phyloP scores from a whole-genome alignment of 2,797 vertebrate genomes.

The Furcifer pardalis region DNA sequence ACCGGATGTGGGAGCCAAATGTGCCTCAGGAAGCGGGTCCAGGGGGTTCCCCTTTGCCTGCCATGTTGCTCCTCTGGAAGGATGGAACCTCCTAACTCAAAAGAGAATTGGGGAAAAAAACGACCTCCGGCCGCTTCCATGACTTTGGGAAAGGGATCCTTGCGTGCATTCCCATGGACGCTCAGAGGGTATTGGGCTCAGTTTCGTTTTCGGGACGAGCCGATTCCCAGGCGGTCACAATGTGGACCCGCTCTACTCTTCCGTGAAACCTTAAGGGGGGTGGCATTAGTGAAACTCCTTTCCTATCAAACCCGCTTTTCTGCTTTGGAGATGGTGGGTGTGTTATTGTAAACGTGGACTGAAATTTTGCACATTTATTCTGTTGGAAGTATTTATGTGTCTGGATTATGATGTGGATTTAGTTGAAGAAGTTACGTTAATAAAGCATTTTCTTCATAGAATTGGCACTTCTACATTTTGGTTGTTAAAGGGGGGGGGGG shows the following conservation, averaged over 20 bases:
- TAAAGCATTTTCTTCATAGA: conserved; percentile 70
- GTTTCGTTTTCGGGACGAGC: neutral
- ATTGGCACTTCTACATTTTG: neutral
- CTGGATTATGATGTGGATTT: conserved; percentile 68
- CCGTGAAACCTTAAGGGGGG: neutral
- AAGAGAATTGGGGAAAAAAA: too few species aligned
- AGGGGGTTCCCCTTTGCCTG: neutral
- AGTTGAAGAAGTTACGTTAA: conserved; percentile 71
- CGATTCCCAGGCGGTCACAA: neutral
- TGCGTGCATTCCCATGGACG: too few species aligned
- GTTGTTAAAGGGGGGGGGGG: neutral
- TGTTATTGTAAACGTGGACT: conserved; percentile 56
- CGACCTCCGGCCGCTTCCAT: too few species aligned
- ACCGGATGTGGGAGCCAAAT: too few species aligned
- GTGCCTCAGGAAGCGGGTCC: too few species aligned
- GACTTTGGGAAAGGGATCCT: too few species aligned
- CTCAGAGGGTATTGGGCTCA: too few species aligned
- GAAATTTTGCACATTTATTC: conserved; percentile 73
- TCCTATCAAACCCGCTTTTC: conserved; percentile 9
- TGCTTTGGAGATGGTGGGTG: conserved; percentile 37
- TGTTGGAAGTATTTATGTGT: conserved; percentile 58
- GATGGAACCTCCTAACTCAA: too few species aligned
- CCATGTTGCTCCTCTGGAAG: neutral
- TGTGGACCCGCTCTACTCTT: neutral
- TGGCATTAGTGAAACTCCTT: neutral